These are phyloP conservation scores for western clawed frog (Xenopus tropicalis) DNA, from an alignment of 2,113 vertebrate species.

Conservation along the genomic window UCB_Xtro_10.0 CM004444.2:129389001-129389500, in stretches of 20 bases:
- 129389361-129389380: too few species aligned
- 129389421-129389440: too few species aligned
- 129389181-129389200: constrained; percentile 7
- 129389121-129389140: neutral
- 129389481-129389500: too few species aligned
- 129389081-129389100: constrained; percentile 23
- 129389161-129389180: constrained; percentile 9
- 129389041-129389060: too few species aligned
- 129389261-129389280: neutral
- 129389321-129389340: neutral
- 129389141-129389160: constrained; percentile 30
- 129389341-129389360: neutral
- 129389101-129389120: neutral
- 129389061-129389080: constrained; percentile 22
- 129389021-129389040: too few species aligned
- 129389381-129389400: too few species aligned
- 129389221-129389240: neutral
- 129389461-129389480: too few species aligned
- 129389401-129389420: too few species aligned
- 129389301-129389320: too few species aligned
- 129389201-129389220: constrained; percentile 7
- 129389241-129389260: constrained; percentile 14
- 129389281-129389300: too few species aligned
- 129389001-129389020: too few species aligned
- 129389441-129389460: too few species aligned